Evolutionary conservation across 2,797 vertebrate species (phyloP).

Genomic region (Chloroceryle inda): DNA sequence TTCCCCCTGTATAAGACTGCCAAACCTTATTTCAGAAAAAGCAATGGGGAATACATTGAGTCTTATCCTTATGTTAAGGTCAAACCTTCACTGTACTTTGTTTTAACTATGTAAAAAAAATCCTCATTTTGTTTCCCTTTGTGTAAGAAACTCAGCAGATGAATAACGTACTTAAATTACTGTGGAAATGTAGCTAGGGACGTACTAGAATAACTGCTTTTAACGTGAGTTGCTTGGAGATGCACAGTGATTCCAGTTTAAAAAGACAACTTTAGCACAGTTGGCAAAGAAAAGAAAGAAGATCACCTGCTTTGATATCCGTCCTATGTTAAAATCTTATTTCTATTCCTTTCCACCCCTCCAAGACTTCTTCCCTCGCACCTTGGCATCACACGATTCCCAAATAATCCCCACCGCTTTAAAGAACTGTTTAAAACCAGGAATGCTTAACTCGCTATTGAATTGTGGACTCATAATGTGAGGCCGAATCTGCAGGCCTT

Average conservation of each 20-base stretch:
- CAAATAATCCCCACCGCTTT: neutral
- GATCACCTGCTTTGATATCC: constrained; percentile 31
- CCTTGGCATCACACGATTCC: neutral
- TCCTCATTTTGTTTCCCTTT: constrained; percentile 29
- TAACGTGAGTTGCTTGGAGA: constrained; percentile 55
- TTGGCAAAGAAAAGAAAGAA: neutral
- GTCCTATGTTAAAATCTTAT: neutral
- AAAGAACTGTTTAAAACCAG: constrained; percentile 23
- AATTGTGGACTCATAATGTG: constrained; percentile 41
- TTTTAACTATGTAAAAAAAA: neutral
- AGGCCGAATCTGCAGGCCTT: constrained; percentile 31
- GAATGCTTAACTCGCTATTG: neutral
- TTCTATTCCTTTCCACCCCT: neutral
- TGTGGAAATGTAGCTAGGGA: constrained; percentile 8
- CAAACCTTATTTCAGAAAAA: neutral
- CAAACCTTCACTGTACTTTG: neutral
- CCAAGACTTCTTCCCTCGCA: neutral
- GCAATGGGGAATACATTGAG: neutral
- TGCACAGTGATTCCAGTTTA: constrained; percentile 19
- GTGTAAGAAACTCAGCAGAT: constrained; percentile 30
- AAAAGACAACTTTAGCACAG: constrained; percentile 43
- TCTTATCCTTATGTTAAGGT: neutral
- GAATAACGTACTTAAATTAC: constrained; percentile 31
- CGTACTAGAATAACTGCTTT: constrained; percentile 27
- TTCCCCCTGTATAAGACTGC: neutral